Evolutionary conservation across 1,140 invertebrate genomes (phyloP).

Genomic region (Megalonaias nervosa): DNA sequence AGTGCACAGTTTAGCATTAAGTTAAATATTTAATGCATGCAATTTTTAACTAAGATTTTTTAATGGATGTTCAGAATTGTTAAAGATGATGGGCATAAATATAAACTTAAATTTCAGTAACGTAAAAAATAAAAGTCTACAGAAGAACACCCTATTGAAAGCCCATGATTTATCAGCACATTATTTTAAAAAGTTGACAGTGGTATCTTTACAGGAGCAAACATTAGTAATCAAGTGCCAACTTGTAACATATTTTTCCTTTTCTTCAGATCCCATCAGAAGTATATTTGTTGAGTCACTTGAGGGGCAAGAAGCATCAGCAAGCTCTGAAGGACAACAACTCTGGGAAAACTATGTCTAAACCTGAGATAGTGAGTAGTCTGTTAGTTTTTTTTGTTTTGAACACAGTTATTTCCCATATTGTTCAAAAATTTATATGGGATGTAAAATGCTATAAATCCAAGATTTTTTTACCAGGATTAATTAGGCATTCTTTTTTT

Average conservation of each 20-base stretch:
- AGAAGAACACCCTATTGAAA: not conserved
- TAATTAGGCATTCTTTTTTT: no score
- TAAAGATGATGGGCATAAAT: no score
- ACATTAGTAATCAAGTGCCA: no score
- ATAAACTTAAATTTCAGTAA: not conserved
- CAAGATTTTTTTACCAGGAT: no score
- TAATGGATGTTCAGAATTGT: no score
- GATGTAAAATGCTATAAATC: no score
- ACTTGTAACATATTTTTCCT: slow-evolving; percentile 2
- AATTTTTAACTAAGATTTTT: no score
- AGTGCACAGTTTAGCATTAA: no score
- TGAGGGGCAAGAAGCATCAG: slow-evolving; percentile 82
- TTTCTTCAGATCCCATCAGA: slow-evolving; percentile 82
- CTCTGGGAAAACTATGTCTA: slow-evolving; percentile 76
- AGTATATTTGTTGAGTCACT: slow-evolving; percentile 84
- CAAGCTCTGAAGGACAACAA: slow-evolving; percentile 78
- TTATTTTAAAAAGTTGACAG: not conserved
- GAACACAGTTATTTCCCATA: no score
- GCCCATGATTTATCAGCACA: not conserved
- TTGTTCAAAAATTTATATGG: no score
- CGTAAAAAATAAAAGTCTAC: not conserved
- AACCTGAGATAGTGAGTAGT: slow-evolving; percentile 76
- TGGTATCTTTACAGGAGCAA: not conserved
- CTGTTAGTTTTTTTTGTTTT: no score
- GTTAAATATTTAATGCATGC: no score